These are phyloP conservation scores for Drosophila repletoides DNA, from an alignment of 1,140 invertebrate genomes.

Conservation along the genomic window DNA sequence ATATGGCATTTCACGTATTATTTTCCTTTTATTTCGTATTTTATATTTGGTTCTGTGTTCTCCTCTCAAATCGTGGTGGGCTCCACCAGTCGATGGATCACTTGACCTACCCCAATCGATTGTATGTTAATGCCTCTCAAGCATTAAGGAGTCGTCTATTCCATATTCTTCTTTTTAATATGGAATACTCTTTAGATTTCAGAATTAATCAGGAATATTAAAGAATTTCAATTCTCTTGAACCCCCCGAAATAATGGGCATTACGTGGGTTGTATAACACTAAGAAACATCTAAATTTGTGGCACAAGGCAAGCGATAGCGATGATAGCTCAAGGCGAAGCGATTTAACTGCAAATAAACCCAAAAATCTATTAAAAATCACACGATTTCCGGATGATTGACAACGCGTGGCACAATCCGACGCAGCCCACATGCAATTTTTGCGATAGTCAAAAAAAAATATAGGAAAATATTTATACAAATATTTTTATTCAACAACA, in stretches of 20 bases:
- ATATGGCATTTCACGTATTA: too few species aligned
- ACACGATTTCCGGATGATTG: slow-evolving; percentile 47
- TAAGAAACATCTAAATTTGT: not conserved
- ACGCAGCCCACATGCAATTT: slow-evolving; percentile 50
- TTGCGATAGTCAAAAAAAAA: slow-evolving; percentile 15
- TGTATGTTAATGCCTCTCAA: slow-evolving; percentile 29
- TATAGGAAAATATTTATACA: slow-evolving; percentile 15
- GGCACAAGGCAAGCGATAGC: slow-evolving; percentile 1
- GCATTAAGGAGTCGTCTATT: too few species aligned
- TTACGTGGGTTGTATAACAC: slow-evolving; percentile 5
- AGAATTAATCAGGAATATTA: slow-evolving; percentile 1
- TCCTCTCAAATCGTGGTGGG: slow-evolving; percentile 10
- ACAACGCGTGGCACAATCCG: slow-evolving; percentile 35
- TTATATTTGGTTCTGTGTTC: not conserved
- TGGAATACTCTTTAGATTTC: too few species aligned
- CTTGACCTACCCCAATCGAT: slow-evolving; percentile 43
- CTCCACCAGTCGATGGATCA: slow-evolving; percentile 12
- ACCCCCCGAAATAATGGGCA: not conserved
- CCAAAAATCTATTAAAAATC: slow-evolving; percentile 17
- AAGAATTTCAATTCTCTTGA: not conserved
- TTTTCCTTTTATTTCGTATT: slow-evolving; percentile 38
- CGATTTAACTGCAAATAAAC: slow-evolving; percentile 7
- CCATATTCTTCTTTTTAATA: too few species aligned
- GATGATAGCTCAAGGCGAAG: slow-evolving; percentile 15
- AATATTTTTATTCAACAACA: slow-evolving; percentile 20